Evolutionary conservation across 2,888 invertebrate genomes (phyloP), one percentile per base, ranked within the genome.

Genomic region (Coleophora flavipennella): DNA sequence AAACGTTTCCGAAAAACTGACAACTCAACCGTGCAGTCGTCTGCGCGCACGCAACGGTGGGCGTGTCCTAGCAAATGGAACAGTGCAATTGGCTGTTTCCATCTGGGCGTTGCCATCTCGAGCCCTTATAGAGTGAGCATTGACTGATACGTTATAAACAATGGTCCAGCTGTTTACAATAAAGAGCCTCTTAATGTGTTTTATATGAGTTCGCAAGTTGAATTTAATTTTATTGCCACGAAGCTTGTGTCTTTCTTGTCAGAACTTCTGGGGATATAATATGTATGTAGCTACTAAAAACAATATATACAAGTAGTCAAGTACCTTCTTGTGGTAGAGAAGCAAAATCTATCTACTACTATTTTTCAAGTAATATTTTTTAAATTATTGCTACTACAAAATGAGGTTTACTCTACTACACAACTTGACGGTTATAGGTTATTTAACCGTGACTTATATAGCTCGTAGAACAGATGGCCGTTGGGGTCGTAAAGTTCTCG

Each of bases 131-230:
- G 67, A 76, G 74, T 77, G 52, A 64, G 61, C 68, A 75, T 71
- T 76, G 75, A 78, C 66, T 77, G 76, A 68, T 67, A n/a, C n/a
- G 67, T 67, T 77, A 67, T 63, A 68, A 67, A 67, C 71, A 74
- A 53, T 42, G 70, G 63, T 73, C 72, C 68, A 74, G 62, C 79
- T 83, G 83, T 81, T 81, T 84, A 81, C 74, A 76, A 74, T 78
- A 78, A 77, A 81, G 59, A 71, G 67, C 56, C 61, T 65, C 66
- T 73, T 79, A 76, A 80, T 80, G 74, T 70, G 70, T 78, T 80
- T 81, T 83, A 80, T 83, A 81, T 73, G 71, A 29, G 67, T 66
- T 76, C 65, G 67, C 67, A 65, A 72, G 73, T 67, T 62, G 63
- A 62, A 71, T 72, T 68, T 51, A 62, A 71, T 72, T 81, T 80